Base-by-base conservation (phyloP, 2,888 invertebrate genomes). In the Nymphalis polychloros region DNA sequence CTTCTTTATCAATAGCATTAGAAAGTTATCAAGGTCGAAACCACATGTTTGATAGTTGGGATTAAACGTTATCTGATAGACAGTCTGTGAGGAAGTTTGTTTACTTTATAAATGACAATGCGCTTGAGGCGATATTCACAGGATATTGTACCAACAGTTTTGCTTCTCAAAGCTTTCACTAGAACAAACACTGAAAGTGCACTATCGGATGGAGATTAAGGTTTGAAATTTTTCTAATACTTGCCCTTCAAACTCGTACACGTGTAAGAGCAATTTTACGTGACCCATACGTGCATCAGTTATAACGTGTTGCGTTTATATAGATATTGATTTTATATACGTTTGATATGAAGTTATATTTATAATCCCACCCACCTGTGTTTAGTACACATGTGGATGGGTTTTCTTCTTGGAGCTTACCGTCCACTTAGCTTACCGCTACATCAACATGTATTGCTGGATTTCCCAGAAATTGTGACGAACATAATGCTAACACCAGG, bases 161-260 rank as follows among this genome's bases (percentile, higher is more conserved):
- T 41, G 35, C 35, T 19, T n/a, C 27, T 10, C 10, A 41, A 8
- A 55, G 35, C 19, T 57, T 57, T 41, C 57, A 35, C 8, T 20
- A 27, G 3, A 41, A 6, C 41, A 57, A 57, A 57, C 57, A 57
- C 19, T 19, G 10, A 35, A 3, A 41, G 57, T 41, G 41, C 57
- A 41, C 7, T 57, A 57, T 57, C 41, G 57, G 35, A 8, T 57
- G 53, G 16, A 55, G 57, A 41, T 57, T 57, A 8, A 41, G 57
- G 35, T 35, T 57, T 57, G 41, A 16, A 55, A 41, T 41, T 41
- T 19, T 57, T 41, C 49, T 7, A 17, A 49, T 17, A 49, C 19
- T 49, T n/a, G 49, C n/a, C 49, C 6, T 61, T 27, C 27, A 31
- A 31, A n/a, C 20, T 35, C 8, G 53, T 53, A 2, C 27, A 55